Evolutionary conservation across 2,797 vertebrate species (phyloP), one percentile per base, ranked within the genome.

Genomic region (Coregonus suidteri): DNA sequence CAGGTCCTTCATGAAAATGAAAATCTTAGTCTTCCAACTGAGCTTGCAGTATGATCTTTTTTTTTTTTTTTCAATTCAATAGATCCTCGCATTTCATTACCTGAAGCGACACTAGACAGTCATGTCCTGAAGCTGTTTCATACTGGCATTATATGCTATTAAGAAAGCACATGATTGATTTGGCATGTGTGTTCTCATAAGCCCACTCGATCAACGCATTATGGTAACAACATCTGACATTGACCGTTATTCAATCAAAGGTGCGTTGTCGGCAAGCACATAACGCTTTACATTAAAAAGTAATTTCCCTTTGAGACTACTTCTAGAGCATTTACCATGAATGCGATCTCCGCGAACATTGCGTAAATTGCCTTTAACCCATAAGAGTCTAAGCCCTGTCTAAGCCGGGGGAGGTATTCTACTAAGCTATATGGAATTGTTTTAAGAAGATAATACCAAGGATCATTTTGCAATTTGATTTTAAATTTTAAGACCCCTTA

Each of bases 51-150:
- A 86, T 82, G 81, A 90, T 92, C 90, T 90, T 90, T 93, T 88
- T 89, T n/a, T n/a, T n/a, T n/a, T 15, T 88, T 87, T 90, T 89
- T 71, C 82, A 78, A 85, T 89, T 86, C 80, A 79, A 85, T 85
- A 81, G 84, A 85, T 90, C 74, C 85, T 92, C 85, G 81, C 90
- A 88, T 91, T 92, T 91, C 87, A 88, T 91, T 90, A 88, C 81
- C 76, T 85, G 74, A 76, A 81, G 85, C 81, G 71, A 59, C n/a
- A 73, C 73, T 2, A 71, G 25, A 41, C 76, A 84, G 80, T 73
- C 77, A 74, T 51, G 68, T 73, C 78, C 78, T 62, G 82, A 84
- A 86, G 87, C 83, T 79, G 35, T 78, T 47, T 77, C 75, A 54
- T 71, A 71, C 64, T 18, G 67, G 25, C 53, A 59, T 73, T 25